Evolutionary conservation across 2,888 invertebrate genomes (phyloP).

Genomic region (Himalopsyche tibetana): DNA sequence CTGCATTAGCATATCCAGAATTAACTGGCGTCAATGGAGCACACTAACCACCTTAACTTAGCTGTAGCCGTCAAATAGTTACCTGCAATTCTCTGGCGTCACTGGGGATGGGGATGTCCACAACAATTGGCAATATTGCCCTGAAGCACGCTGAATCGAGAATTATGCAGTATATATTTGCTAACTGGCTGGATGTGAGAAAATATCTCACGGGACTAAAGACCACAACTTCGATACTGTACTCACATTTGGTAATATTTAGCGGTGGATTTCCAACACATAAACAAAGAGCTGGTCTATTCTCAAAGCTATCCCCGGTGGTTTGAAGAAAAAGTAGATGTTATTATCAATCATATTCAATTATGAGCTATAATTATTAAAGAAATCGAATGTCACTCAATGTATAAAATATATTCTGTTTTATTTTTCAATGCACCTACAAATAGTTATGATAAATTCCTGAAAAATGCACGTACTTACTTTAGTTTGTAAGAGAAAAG

Average conservation of each 20-base stretch:
- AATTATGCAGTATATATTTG: slow-evolving; percentile 16
- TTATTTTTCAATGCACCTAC: no score
- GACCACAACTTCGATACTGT: not conserved
- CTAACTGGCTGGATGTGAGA: slow-evolving; percentile 5
- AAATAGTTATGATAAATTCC: no score
- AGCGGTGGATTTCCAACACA: no score
- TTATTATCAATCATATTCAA: no score
- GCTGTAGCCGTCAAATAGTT: slow-evolving; percentile 48
- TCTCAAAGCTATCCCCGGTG: no score
- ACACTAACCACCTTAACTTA: slow-evolving; percentile 46
- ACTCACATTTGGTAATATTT: not conserved
- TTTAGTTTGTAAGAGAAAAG: no score
- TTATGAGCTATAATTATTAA: no score
- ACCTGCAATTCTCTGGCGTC: slow-evolving; percentile 46
- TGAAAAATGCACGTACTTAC: no score
- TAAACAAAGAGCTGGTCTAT: no score
- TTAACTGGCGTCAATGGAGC: slow-evolving; percentile 34
- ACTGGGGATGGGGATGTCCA: not conserved
- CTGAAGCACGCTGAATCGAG: not conserved
- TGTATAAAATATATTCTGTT: no score
- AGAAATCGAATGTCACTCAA: no score
- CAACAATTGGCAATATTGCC: slow-evolving; percentile 40
- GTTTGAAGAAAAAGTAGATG: no score
- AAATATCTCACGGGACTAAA: not conserved
- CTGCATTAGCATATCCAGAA: slow-evolving; percentile 17